Evolutionary conservation across 2,113 vertebrate genomes (phyloP), one percentile per base, ranked within the genome.

Genomic region (Uria aalge): DNA sequence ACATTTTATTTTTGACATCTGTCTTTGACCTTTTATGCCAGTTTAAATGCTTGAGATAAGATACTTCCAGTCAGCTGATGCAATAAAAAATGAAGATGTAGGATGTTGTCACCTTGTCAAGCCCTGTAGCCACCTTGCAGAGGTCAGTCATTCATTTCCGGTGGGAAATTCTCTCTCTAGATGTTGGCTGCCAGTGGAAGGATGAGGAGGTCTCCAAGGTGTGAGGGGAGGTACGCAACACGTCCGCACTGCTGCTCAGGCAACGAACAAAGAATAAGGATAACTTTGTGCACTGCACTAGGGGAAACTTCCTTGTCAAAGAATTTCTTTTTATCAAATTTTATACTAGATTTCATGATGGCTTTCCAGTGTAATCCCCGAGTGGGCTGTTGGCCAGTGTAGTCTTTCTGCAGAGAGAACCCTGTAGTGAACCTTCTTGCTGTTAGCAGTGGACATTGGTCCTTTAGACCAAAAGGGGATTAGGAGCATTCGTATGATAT

Each of bases 181-280:
- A 1, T 0, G 0, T 4, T 80, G 32, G 9, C 55, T 88, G 43
- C n/a, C 38, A 38, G 24, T 7, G 45, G 15, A 67, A 16, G 53
- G 43, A 34, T n/a, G 36, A 41, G 56, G 60, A 62, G 55, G 22
- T 17, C 26, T 26, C 72, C 1, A 4, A 30, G 73, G 20, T 30
- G 12, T 12, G 60, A 52, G 36, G 27, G 41, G 20, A 71, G 20
- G 27, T 27, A 22, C 59, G 72, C 1, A 7, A 12, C 56, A 27
- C 53, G 0, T 15, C 40, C 15, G 34, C 41, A 3, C 62, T 79
- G 52, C 48, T 83, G 66, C 15, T 41, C 36, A 12, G 23, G 62
- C 41, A 72, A 45, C 57, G 24, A 11, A 4, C 10, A 4, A 38
- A 45, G 45, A 23, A 9, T 2, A 34, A 1, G 3, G 15, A n/a